A percentile compares a stretch with the other conserved stretches of the same genome.
Evolutionary conservation across 2,888 invertebrate species (phyloP).

Genomic region (Pandemis heparana): DNA sequence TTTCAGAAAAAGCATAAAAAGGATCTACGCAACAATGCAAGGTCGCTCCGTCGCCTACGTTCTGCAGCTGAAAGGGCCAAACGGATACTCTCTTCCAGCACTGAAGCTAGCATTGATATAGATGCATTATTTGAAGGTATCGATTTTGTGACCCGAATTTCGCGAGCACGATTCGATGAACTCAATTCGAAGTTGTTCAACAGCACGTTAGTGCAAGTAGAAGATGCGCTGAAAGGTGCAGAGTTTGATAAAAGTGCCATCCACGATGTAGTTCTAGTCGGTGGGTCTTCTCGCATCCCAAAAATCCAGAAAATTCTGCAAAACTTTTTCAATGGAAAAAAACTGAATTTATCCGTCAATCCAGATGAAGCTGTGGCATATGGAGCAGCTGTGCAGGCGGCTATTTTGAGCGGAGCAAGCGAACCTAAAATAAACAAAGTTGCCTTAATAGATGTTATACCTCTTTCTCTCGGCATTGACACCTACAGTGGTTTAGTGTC

Average conservation of each 20-base stretch:
- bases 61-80: slow-evolving; percentile 92
- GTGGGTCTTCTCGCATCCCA: slow-evolving; percentile 92
- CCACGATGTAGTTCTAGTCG: slow-evolving; percentile 92
- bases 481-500: slow-evolving; percentile 92
- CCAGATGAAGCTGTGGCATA: too few relatives aligned
- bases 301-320: slow-evolving; percentile 91
- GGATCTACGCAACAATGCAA: slow-evolving; percentile 87
- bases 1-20: slow-evolving; percentile 89
- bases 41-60: slow-evolving; percentile 88
- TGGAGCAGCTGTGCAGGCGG: too few relatives aligned
- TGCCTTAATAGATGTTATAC: slow-evolving; percentile 85
- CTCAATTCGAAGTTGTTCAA: too few relatives aligned
- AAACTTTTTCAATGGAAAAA: slow-evolving; percentile 90
- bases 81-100: slow-evolving; percentile 90
- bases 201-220: too few relatives aligned
- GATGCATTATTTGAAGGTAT: slow-evolving; percentile 90
- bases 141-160: too few relatives aligned
- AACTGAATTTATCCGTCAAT: slow-evolving; percentile 89
- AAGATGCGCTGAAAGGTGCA: slow-evolving; percentile 90
- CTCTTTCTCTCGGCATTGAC: slow-evolving; percentile 90
- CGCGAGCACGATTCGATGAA: too few relatives aligned
- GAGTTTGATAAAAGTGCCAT: slow-evolving; percentile 90
- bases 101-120: slow-evolving; percentile 90
- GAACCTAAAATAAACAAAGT: slow-evolving; percentile 90
- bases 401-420: too few relatives aligned